Evolutionary conservation across 2,113 vertebrate species (phyloP), one percentile per base, ranked within the genome.

Genomic region (Ochotona curzoniae): DNA sequence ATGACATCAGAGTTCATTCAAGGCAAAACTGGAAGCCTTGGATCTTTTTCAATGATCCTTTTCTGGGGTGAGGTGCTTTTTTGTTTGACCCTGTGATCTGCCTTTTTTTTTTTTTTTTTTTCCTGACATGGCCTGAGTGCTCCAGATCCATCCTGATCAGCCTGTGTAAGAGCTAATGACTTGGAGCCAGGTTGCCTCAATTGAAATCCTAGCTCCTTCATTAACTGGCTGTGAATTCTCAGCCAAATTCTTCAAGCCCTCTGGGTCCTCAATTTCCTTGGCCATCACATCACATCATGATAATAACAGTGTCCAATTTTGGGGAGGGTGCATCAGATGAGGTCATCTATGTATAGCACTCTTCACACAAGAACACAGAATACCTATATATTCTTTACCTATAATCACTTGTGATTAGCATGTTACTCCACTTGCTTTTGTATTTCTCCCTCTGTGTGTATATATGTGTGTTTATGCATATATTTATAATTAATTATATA

Each of bases 141-240:
- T 93, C 30, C 23, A 60, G 47, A 78, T 4, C 10, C 13, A 30
- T 71, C 9, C 49, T 71, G 28, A 38, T 32, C 11, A 78, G 38
- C 13, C 63, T 69, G 75, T 32, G 66, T 80, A 54, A 35, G 76
- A 66, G 30, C 21, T 71, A 71, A 66, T 32, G 20, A 66, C 91
- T 66, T 71, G 32, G 30, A 87, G 6, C 38, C 32, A 21, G 8
- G 10, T 9, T 90, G 21, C 79, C 47, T 86, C 47, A 35, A 26
- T 78, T 93, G 12, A 81, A 67, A 81, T 79, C 44, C 51, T n/a
- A 61, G 44, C 7, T 76, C 28, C 32, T 90, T 88, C 20, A 91
- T 75, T 82, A 66, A 83, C 28, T 61, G n/a, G 10, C 30, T 83
- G 21, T 88, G 57, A 82, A 83, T 86, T 85, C 49, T 89, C 91